These are phyloP conservation scores for Leucoma salicis DNA, from an alignment of 2,888 invertebrate species.

Conservation along the genomic window DNA sequence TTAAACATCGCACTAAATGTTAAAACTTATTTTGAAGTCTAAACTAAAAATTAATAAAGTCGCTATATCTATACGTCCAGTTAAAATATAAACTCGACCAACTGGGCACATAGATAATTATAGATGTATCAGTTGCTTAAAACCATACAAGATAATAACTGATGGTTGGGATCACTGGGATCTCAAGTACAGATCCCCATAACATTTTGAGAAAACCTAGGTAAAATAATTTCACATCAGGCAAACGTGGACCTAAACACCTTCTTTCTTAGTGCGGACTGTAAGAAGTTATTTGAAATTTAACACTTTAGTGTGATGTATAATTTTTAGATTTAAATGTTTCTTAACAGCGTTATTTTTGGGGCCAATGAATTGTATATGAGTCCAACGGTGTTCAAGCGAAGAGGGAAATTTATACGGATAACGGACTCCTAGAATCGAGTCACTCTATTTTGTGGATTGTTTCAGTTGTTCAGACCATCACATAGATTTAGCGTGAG, in stretches of 20 bases:
- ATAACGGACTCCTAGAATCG: no score
- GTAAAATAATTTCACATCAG: neutral
- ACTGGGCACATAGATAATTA: conserved; percentile 7
- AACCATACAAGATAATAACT: neutral
- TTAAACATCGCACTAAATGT: conserved; percentile 20
- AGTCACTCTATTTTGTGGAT: no score
- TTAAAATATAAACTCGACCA: neutral
- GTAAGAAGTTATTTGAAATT: no score
- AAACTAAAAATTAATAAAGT: neutral
- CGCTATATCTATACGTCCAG: neutral
- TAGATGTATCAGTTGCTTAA: conserved; percentile 11
- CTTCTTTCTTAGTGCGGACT: no score
- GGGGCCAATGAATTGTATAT: conserved; percentile 69
- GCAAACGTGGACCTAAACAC: no score
- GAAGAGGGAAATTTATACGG: no score
- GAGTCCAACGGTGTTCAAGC: conserved; percentile 45
- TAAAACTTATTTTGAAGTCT: conserved; percentile 4
- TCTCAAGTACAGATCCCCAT: no score
- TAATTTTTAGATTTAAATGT: conserved; percentile 24
- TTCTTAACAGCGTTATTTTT: conserved; percentile 50
- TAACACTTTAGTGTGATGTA: conserved; percentile 36
- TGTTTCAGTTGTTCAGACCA: no score
- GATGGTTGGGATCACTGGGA: no score
- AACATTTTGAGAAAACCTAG: neutral
- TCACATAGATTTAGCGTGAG: no score